A percentile compares a stretch with the other conserved stretches of the same genome.
Conservation (phyloP, 2,113 vertebrate genomes). For the Orthonyx spaldingii region DNA sequence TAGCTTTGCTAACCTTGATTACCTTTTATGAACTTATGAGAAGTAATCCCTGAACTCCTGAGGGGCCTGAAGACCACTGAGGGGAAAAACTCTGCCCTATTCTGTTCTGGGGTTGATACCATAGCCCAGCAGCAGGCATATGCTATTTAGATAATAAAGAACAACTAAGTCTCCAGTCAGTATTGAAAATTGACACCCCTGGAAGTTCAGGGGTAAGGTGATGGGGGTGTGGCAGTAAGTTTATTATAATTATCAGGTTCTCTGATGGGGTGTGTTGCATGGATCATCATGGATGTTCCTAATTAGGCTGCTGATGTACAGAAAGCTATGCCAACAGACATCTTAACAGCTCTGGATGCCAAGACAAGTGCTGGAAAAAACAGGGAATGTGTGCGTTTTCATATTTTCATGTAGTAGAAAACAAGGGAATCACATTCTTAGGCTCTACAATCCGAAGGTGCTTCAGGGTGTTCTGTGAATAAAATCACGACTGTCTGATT, state of each 20-base stretch:
- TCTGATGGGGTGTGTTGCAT: background rate
- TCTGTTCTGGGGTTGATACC: background rate
- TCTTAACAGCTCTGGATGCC: too few species aligned
- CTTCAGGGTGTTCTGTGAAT: background rate
- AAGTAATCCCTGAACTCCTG: background rate
- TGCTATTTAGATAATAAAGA: background rate
- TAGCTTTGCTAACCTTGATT: background rate
- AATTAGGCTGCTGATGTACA: background rate
- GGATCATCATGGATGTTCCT: background rate
- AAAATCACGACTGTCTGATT: background rate
- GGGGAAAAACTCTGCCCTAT: background rate
- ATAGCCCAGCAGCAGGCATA: background rate
- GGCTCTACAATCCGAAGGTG: background rate
- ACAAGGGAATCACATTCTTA: background rate
- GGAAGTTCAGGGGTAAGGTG: background rate
- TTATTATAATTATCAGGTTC: background rate
- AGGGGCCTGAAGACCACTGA: background rate
- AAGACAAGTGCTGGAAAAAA: background rate
- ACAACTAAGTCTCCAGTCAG: background rate
- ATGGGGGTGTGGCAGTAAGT: background rate
- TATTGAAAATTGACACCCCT: background rate
- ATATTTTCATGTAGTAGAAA: background rate
- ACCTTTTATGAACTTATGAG: background rate
- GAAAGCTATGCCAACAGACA: background rate
- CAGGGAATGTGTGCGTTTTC: background rate